phyloP scores from a whole-genome alignment of 2,797 vertebrate genomes.

The Cirrhinus mrigala region DNA sequence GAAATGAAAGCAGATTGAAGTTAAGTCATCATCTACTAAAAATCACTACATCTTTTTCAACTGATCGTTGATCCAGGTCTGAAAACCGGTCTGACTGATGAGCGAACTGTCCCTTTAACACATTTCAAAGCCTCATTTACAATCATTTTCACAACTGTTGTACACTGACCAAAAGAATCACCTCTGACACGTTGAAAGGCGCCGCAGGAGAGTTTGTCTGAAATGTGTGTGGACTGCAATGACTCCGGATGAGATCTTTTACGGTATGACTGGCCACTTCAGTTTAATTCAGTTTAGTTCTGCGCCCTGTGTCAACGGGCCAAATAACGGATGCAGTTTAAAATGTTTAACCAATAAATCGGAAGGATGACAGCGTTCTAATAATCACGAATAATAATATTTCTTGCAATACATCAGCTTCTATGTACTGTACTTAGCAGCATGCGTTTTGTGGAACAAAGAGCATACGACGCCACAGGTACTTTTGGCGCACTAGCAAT shows the following conservation, averaged over 20 bases:
- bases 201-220: conserved; percentile 71
- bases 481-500: conserved; percentile 94
- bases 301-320: conserved; percentile 72
- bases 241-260: conserved; percentile 76
- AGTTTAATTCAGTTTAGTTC: conserved; percentile 68
- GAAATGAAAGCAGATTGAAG: background rate
- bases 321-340: conserved; percentile 76
- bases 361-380: conserved; percentile 71
- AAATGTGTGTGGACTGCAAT: conserved; percentile 80
- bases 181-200: conserved; percentile 73
- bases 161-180: conserved; percentile 71
- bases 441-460: conserved; percentile 96
- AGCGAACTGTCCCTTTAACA: conserved; percentile 42
- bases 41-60: background rate
- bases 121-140: conserved; percentile 64
- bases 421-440: conserved; percentile 97
- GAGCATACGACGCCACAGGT: conserved; percentile 85
- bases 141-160: conserved; percentile 68
- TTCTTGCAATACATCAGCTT: conserved; percentile 95
- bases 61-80: too few species aligned
- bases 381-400: conserved; percentile 75
- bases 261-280: conserved; percentile 70
- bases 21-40: background rate
- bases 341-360: conserved; percentile 80
- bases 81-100: background rate